These are phyloP conservation scores for Oreotragus oreotragus DNA, from an alignment of 2,113 vertebrate genomes.

Conservation along the genomic window DNA sequence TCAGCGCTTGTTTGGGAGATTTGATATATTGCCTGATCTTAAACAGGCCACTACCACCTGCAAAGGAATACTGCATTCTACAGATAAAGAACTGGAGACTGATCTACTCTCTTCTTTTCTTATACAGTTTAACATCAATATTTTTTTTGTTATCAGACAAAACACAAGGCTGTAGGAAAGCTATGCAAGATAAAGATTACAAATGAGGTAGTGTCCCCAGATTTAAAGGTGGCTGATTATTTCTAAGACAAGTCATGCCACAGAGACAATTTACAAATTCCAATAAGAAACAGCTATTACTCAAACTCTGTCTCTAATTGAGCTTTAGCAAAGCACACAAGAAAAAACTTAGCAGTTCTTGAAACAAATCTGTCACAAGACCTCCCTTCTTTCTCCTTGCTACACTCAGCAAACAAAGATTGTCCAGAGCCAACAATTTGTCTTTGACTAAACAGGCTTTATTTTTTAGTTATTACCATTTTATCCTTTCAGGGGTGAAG, in stretches of 20 bases:
- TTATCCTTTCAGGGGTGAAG: background rate
- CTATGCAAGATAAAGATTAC: background rate
- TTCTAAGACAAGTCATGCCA: background rate
- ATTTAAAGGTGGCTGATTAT: background rate
- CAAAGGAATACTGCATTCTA: background rate
- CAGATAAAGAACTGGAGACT: background rate
- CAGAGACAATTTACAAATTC: background rate
- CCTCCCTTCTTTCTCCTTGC: background rate
- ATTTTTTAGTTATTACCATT: conserved; percentile 22
- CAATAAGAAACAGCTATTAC: background rate
- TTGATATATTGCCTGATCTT: background rate
- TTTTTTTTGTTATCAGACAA: conserved; percentile 18
- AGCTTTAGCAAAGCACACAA: background rate
- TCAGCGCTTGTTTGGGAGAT: background rate
- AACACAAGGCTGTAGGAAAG: background rate
- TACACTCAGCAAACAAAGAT: background rate
- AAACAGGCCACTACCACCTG: background rate
- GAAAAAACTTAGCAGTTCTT: background rate
- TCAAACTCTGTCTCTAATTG: background rate
- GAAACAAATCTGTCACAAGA: background rate
- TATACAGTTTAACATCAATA: background rate
- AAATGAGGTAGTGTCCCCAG: background rate
- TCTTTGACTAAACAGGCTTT: conserved; percentile 15
- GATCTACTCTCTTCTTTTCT: background rate
- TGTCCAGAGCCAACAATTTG: background rate